Base-by-base conservation (phyloP, 2,113 vertebrate species). In the Perca schrenkii region DNA sequence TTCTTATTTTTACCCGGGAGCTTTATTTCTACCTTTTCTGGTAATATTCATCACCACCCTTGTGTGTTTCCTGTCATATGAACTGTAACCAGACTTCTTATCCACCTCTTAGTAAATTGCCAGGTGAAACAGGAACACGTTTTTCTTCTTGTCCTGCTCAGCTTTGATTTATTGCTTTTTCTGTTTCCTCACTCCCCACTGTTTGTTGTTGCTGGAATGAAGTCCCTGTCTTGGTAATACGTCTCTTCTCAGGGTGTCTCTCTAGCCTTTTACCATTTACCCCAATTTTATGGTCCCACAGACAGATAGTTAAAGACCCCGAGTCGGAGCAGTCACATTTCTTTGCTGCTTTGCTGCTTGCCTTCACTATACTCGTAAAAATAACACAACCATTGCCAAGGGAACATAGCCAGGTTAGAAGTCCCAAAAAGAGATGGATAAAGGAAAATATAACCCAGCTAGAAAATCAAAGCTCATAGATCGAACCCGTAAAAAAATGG, bases 381-480 rank as follows among this genome's bases (percentile, higher is more conserved):
- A 6, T 17, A 60, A 52, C 57, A 21, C 10, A 75, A 4, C 28
- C 22, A 22, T 21, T 28, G 6, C 77, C 40, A 73, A 64, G 28
- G 8, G 43, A 36, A 57, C 21, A 40, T n/a, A 69, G 31, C 13
- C 56, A 46, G 31, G 14, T 22, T 60, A 25, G 43, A 63, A 56
- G 36, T 69, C 31, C 71, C 31, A 31, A 21, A 47, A 76, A 65
- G 13, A 70, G 31, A 50, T 31, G 43, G 16, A 77, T 43, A 77
- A 36, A 57, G 22, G 34, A 79, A 65, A 70, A 72, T 34, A 49
- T 11, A 79, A 56, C 46, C 50, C 34, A 46, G 12, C 50, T 0
- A 75, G 0, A 62, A 49, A 56, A 67, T 43, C 58, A 58, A 46
- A 68, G 19, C 47, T 76, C 46, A 46, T 53, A 67, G 16, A 25